These are phyloP conservation scores for Athripsodes cinereus DNA, from an alignment of 2,888 invertebrate genomes.

Conservation along the genomic window DNA sequence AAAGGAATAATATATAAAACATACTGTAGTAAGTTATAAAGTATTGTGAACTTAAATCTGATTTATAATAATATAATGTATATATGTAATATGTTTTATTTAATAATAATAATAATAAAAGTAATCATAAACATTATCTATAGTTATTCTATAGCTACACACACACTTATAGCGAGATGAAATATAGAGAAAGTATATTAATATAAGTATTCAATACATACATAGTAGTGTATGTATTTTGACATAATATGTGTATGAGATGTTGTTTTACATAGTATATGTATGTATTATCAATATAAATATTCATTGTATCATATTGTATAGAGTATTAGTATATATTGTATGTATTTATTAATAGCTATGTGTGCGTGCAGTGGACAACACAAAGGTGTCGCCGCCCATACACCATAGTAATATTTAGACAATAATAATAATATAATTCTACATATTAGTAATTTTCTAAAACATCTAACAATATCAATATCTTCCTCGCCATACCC, in stretches of 20 bases:
- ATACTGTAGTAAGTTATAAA: no score
- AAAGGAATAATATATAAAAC: no score
- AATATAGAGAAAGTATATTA: conserved; percentile 8
- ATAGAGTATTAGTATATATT: background rate
- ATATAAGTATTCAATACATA: background rate
- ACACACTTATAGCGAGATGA: conserved; percentile 23
- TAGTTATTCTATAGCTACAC: conserved; percentile 21
- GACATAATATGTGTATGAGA: no score
- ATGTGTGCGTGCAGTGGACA: background rate
- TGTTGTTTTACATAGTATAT: background rate
- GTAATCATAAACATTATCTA: background rate
- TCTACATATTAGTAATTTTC: conserved; percentile 14
- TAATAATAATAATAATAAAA: background rate
- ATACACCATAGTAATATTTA: background rate
- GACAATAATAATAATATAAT: no score
- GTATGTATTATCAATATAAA: background rate
- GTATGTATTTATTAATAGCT: background rate
- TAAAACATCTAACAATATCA: conserved; percentile 20
- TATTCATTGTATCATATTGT: background rate
- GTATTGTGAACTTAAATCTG: no score
- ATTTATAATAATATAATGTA: no score
- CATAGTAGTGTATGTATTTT: no score
- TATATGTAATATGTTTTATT: no score
- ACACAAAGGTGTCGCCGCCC: background rate
- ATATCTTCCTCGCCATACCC: conserved; percentile 2